These are phyloP conservation scores for Sesia bembeciformis DNA, from an alignment of 2,888 invertebrate species.

Conservation along the genomic window DNA sequence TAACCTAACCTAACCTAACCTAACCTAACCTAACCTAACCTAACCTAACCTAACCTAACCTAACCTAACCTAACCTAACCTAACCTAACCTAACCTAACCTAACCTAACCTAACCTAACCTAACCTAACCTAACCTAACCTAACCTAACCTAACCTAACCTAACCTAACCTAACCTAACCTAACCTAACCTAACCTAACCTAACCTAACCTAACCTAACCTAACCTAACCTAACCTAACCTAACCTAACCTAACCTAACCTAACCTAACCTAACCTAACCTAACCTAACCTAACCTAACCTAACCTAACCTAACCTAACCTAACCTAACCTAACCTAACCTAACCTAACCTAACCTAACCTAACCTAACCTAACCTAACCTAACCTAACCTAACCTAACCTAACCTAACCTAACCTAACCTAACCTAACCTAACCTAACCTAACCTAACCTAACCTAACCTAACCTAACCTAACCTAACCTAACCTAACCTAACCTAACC, in stretches of 20 bases:
- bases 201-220: conserved; percentile 8
- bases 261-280: conserved; percentile 1
- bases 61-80: conserved; percentile 14
- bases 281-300: background rate
- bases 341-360: conserved; percentile 12
- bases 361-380: conserved; percentile 9
- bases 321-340: conserved; percentile 9
- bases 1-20: background rate
- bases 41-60: conserved; percentile 1
- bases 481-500: conserved; percentile 4
- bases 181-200: conserved; percentile 7
- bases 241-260: conserved; percentile 6
- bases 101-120: conserved; percentile 11
- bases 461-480: conserved; percentile 5
- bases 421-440: conserved; percentile 7
- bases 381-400: conserved; percentile 8
- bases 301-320: conserved; percentile 4
- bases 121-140: conserved; percentile 11
- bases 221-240: conserved; percentile 6
- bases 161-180: conserved; percentile 8
- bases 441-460: conserved; percentile 8
- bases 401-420: conserved; percentile 8
- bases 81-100: conserved; percentile 11
- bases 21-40: background rate
- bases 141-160: conserved; percentile 3